Conservation (phyloP, 2,113 vertebrate genomes). For the Nesospiza acunhae region DNA sequence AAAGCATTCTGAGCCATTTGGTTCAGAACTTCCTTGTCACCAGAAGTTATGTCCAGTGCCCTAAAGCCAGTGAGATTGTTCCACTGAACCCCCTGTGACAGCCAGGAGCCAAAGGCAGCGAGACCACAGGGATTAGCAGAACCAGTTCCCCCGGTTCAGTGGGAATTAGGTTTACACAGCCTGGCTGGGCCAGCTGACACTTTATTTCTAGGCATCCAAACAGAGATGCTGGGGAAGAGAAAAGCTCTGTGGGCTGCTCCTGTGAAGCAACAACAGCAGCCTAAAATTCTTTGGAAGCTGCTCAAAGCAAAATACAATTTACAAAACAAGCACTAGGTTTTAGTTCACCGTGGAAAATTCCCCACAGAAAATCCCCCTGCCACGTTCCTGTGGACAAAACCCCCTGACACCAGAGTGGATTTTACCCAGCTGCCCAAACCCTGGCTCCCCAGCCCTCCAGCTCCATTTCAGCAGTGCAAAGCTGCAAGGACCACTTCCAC, state of each 20-base stretch:
- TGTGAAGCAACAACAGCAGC: neutral
- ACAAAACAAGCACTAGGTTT: fast-evolving
- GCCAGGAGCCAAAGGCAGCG: neutral
- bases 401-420: neutral
- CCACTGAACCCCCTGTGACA: neutral
- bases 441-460: neutral
- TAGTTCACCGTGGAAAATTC: neutral
- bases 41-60: neutral
- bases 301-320: slow-evolving; percentile 19
- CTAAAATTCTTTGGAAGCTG: neutral
- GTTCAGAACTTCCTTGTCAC: neutral
- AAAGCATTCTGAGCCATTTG: neutral
- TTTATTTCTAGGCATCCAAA: neutral
- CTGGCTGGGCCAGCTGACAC: neutral
- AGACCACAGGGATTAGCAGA: neutral
- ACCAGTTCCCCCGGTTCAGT: neutral
- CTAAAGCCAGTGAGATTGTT: neutral
- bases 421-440: neutral
- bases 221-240: neutral
- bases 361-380: neutral
- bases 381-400: fast-evolving
- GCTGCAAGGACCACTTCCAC: neutral
- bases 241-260: neutral
- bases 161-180: neutral
- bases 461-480: neutral